phyloP scores from a whole-genome alignment of 2,113 vertebrate genomes.

The Odontesthes bonariensis region DNA sequence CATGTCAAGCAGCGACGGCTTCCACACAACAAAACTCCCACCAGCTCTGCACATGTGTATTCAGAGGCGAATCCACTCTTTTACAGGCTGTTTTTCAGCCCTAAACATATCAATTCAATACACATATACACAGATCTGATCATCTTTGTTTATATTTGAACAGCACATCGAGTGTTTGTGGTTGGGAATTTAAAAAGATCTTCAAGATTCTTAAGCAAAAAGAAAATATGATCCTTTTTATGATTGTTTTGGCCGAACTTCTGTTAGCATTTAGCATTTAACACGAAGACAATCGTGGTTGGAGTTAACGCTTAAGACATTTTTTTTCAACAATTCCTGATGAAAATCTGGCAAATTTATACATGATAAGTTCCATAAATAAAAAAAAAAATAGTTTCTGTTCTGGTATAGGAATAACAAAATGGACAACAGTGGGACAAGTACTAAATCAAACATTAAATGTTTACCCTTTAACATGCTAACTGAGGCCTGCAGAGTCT shows the following conservation, averaged over 20 bases:
- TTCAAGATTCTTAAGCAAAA: not conserved
- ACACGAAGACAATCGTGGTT: too few relatives aligned
- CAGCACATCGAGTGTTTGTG: not conserved
- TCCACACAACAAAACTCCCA: constrained; percentile 38
- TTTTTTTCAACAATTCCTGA: not conserved
- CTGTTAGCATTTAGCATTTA: too few relatives aligned
- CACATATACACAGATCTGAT: not conserved
- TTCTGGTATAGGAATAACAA: too few relatives aligned
- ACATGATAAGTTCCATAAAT: constrained; percentile 32
- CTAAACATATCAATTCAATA: not conserved
- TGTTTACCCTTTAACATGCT: too few relatives aligned
- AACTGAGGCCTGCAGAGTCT: too few relatives aligned
- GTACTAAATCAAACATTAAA: too few relatives aligned
- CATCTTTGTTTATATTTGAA: not conserved
- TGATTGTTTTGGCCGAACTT: not conserved
- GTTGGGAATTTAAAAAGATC: not conserved
- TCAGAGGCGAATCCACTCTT: too few relatives aligned
- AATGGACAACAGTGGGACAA: too few relatives aligned
- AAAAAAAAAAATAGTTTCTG: constrained; percentile 3
- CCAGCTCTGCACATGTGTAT: constrained; percentile 1
- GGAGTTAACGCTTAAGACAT: not conserved
- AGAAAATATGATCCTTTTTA: not conserved
- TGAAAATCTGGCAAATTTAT: constrained; percentile 19
- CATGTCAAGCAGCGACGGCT: constrained; percentile 41
- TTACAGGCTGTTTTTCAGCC: not conserved